Conservation (phyloP, 2,797 vertebrate species). For the Malacoraja senta region DNA sequence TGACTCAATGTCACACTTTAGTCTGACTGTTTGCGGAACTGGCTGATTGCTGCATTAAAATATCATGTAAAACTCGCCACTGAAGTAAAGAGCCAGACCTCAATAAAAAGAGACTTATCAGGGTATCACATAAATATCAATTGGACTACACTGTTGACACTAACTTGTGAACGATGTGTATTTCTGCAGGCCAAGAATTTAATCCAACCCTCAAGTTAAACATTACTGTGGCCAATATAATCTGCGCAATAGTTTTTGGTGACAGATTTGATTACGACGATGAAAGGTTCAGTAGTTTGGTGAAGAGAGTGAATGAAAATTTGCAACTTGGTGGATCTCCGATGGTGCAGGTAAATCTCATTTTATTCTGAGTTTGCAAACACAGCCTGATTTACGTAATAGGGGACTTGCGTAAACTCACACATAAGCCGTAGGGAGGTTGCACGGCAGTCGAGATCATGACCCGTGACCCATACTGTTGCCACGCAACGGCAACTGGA, state of each 20-base stretch:
- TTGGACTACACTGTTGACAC: background rate
- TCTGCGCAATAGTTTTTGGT: conserved; percentile 56
- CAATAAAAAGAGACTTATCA: background rate
- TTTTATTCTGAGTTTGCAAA: background rate
- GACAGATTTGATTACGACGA: conserved; percentile 57
- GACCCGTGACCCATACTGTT: too few relatives aligned
- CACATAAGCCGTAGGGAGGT: too few relatives aligned
- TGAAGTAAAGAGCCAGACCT: too few relatives aligned
- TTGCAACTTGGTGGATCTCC: conserved; percentile 49
- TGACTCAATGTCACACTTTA: too few relatives aligned
- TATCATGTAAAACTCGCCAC: too few relatives aligned
- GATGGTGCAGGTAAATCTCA: conserved; percentile 48
- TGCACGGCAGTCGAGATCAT: too few relatives aligned
- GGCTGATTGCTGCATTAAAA: too few relatives aligned
- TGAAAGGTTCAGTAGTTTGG: conserved; percentile 48
- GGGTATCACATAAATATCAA: background rate
- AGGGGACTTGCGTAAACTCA: too few relatives aligned
- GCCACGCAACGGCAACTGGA: too few relatives aligned
- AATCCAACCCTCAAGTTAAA: conserved; percentile 49
- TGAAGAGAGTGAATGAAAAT: conserved; percentile 51
- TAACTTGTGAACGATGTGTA: background rate
- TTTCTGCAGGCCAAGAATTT: conserved; percentile 49
- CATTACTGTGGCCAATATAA: conserved; percentile 52
- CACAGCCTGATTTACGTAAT: too few relatives aligned
- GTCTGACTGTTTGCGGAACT: too few relatives aligned